These are phyloP conservation scores for Carassius auratus DNA, from an alignment of 2,113 vertebrate genomes.

Conservation along the genomic window DNA sequence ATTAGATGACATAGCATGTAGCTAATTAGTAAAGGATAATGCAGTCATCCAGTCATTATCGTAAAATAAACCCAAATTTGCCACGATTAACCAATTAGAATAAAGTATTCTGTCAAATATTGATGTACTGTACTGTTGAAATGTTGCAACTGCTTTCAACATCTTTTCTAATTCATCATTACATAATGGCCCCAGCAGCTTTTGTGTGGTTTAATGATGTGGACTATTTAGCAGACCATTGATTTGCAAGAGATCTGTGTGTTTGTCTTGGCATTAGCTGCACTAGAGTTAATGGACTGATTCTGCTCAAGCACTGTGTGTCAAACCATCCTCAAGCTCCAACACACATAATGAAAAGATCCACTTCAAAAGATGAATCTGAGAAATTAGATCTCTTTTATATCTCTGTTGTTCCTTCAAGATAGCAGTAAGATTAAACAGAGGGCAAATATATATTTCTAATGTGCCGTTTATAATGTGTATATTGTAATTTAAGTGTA, in stretches of 20 bases:
- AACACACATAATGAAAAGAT: neutral
- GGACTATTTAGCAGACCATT: neutral
- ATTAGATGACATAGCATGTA: neutral
- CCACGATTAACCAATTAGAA: neutral
- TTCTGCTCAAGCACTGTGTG: neutral
- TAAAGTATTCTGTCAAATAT: neutral
- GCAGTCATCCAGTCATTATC: neutral
- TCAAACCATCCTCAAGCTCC: neutral
- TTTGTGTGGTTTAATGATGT: slow-evolving; percentile 14
- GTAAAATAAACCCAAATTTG: neutral
- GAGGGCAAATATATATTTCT: neutral
- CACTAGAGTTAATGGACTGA: neutral
- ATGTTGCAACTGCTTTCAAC: neutral
- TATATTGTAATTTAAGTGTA: neutral
- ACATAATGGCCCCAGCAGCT: neutral
- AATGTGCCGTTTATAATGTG: neutral
- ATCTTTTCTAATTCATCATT: neutral
- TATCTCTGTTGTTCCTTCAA: neutral
- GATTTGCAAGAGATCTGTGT: slow-evolving; percentile 13
- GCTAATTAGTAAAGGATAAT: neutral
- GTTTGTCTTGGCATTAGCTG: slow-evolving; percentile 1
- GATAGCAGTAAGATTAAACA: neutral
- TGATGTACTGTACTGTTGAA: neutral
- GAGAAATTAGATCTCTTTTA: neutral
- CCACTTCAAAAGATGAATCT: neutral